phyloP scores from a whole-genome alignment of 2,113 vertebrate genomes.

The Pollimyrus isidori region DNA sequence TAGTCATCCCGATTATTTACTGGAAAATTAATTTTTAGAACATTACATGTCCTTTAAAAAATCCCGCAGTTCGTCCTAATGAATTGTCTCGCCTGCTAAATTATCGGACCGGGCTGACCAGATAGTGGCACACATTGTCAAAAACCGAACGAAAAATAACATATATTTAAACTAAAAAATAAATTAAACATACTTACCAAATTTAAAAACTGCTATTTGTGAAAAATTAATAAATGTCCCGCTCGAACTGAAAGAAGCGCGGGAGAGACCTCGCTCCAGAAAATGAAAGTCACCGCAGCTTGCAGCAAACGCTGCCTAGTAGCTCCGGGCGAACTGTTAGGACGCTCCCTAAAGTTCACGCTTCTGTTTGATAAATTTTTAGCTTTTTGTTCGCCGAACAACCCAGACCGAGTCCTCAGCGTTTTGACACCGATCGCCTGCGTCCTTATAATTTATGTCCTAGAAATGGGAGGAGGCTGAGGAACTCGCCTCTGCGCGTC shows the following conservation, averaged over 20 bases:
- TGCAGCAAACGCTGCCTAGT: background rate
- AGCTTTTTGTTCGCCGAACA: background rate
- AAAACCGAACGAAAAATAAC: background rate
- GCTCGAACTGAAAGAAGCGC: background rate
- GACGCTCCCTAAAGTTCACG: background rate
- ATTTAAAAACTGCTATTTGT: background rate
- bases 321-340: background rate
- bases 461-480: background rate
- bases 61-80: background rate
- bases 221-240: background rate
- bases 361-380: background rate
- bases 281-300: background rate
- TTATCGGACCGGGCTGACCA: background rate
- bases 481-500: background rate
- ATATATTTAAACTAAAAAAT: background rate
- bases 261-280: background rate
- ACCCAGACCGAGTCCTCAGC: background rate
- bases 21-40: background rate
- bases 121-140: background rate
- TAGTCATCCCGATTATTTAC: background rate
- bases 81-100: background rate
- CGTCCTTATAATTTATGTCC: background rate
- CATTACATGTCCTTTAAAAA: background rate
- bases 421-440: background rate
- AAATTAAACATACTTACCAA: background rate